phyloP scores from a whole-genome alignment of 1,140 invertebrate species.

The Hypothenemus hampei region DNA sequence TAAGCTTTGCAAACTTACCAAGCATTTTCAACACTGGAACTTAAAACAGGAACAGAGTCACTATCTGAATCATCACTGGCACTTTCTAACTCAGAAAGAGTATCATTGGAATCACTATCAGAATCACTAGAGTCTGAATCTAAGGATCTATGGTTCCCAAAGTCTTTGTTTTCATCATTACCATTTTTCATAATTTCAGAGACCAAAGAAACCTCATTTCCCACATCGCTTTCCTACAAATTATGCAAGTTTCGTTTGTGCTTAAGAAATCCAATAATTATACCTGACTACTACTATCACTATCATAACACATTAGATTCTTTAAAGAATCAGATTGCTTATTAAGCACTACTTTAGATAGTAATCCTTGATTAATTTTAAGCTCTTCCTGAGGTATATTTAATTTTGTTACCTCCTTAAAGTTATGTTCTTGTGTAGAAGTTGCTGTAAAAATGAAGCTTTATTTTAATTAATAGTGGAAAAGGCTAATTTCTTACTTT shows the following conservation, averaged over 20 bases:
- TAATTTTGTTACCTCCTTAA: too few species aligned
- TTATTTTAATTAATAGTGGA: too few species aligned
- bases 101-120: constrained; percentile 18
- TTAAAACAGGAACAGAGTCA: constrained; percentile 15
- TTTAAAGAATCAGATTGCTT: constrained; percentile 25
- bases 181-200: neutral
- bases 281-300: constrained; percentile 17
- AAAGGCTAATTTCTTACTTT: too few species aligned
- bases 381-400: too few species aligned
- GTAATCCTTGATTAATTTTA: too few species aligned
- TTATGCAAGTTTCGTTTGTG: neutral
- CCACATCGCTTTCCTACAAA: neutral
- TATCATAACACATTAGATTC: constrained; percentile 20
- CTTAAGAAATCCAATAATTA: neutral
- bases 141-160: constrained; percentile 1
- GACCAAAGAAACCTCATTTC: too few species aligned
- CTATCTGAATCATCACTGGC: constrained; percentile 14
- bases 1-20: too few species aligned
- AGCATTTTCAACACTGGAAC: constrained; percentile 6
- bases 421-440: too few species aligned
- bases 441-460: too few species aligned
- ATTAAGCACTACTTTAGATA: constrained; percentile 26
- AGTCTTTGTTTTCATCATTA: neutral
- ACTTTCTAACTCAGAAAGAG: constrained; percentile 4
- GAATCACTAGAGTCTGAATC: constrained; percentile 13